Percentiles rank a stretch among this genome's conserved stretches.
These are phyloP conservation scores for Trididemnum miniatum DNA, from an alignment of 23 tunicate genomes.

Conservation along the genomic window DNA sequence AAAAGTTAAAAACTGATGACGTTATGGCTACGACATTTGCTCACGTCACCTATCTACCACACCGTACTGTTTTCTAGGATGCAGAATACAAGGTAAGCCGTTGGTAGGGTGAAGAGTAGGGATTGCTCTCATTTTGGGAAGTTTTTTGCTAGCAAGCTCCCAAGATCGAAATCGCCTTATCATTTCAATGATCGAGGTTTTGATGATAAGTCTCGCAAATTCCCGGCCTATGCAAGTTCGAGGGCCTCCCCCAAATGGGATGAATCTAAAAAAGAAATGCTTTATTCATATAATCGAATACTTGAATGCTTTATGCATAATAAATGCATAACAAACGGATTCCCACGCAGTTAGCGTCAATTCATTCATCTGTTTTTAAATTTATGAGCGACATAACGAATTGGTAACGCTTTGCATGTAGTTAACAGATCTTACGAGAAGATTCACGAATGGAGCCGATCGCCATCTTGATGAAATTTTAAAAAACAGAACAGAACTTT, in stretches of 20 bases:
- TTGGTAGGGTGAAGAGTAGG: slow-evolving; percentile 82
- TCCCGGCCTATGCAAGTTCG: slow-evolving; percentile 84
- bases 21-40: background rate
- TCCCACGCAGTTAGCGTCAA: too few relatives aligned
- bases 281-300: too few relatives aligned
- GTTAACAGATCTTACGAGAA: too few relatives aligned
- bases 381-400: too few relatives aligned
- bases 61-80: slow-evolving; percentile 29
- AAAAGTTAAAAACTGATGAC: too few relatives aligned
- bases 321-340: too few relatives aligned
- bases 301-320: too few relatives aligned
- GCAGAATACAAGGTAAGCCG: slow-evolving; percentile 70
- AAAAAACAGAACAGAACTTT: too few relatives aligned
- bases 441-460: too few relatives aligned
- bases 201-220: slow-evolving; percentile 73
- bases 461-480: too few relatives aligned
- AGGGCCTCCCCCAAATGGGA: slow-evolving; percentile 93
- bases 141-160: slow-evolving; percentile 67
- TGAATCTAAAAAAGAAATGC: slow-evolving; percentile 33
- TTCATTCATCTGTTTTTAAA: too few relatives aligned
- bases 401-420: too few relatives aligned
- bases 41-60: slow-evolving; percentile 15
- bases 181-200: slow-evolving; percentile 66
- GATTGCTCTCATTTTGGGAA: slow-evolving; percentile 65
- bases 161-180: slow-evolving; percentile 40